phyloP scores from a whole-genome alignment of 2,797 vertebrate species.

The Diglossa cyanea region DNA sequence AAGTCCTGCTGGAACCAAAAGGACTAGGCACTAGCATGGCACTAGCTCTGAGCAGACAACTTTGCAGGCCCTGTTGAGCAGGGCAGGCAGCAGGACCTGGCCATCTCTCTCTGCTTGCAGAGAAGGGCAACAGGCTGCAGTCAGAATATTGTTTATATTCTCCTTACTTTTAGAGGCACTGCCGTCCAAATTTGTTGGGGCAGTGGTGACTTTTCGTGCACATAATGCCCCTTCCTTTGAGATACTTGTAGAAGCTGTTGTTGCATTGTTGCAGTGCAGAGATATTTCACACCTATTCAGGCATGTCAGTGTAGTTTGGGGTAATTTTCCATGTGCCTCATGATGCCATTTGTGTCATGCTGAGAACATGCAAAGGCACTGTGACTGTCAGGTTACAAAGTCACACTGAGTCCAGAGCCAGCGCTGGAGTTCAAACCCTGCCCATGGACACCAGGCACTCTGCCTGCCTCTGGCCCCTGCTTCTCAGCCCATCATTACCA shows the following conservation, averaged over 20 bases:
- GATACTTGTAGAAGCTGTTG: background rate
- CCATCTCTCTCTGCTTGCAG: background rate
- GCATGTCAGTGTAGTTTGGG: background rate
- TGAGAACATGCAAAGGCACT: background rate
- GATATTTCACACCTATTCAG: background rate
- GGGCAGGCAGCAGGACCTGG: rapidly evolving
- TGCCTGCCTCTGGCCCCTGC: background rate
- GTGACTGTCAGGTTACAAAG: background rate
- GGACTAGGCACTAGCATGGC: background rate
- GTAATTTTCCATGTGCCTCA: background rate
- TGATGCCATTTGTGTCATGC: background rate
- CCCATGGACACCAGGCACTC: rapidly evolving
- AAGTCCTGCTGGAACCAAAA: background rate
- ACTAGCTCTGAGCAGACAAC: background rate
- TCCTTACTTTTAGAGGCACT: background rate
- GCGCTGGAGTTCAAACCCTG: rapidly evolving
- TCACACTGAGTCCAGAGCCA: background rate
- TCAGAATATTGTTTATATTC: background rate
- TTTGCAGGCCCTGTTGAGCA: background rate
- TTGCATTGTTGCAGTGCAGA: background rate
- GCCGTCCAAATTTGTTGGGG: background rate
- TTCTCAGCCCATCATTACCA: background rate
- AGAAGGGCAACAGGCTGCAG: background rate
- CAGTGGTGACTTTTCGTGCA: background rate
- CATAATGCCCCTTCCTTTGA: background rate